Base-by-base conservation (phyloP, 2,797 vertebrate genomes). In the Acrocephalus scirpaceus region DNA sequence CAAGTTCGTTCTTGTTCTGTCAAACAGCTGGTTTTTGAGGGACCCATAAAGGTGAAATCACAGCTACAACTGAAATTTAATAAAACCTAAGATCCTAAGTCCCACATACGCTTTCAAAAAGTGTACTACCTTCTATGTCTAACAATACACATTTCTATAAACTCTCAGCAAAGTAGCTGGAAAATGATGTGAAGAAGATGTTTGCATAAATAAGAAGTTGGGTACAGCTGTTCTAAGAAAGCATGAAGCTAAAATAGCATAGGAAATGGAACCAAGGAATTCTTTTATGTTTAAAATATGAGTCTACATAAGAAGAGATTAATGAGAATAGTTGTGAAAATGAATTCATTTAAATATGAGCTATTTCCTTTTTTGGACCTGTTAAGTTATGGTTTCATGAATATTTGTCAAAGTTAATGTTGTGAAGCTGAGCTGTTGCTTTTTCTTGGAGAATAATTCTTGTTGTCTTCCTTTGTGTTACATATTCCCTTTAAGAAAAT, bases 391-490 rank as follows among this genome's bases (percentile, higher is more conserved):
- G 13, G 57, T 77, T 92, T 92, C 71, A 75, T 95, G 90, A 95
- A 77, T 97, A 96, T 97, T 97, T 97, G 93, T 97, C 95, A 96
- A 72, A 96, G 95, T 93, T 95, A 97, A 95, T 96, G 96, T 96
- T 88, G 92, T 76, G 78, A 70, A 95, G 42, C 90, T 70, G 66
- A 96, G 71, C 71, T 90, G 64, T 94, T 95, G 50, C 75, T 92
- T 73, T 92, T 84, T 96, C 47, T 83, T 96, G 48, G 72, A 94
- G 82, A 95, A 86, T 93, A 58, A 78, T 84, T 86, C 54, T 54
- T 29, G 25, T 90, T 96, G 88, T 90, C 73, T 95, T 96, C 71
- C 51, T 94, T 86, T 83, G 47, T 79, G 26, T 89, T 96, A 86
- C 13, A 45, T 92, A 93, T 61, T 95, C 94, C 90, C 40, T 95